phyloP scores from a whole-genome alignment of 2,888 invertebrate species.

The Osmoderma eremita region DNA sequence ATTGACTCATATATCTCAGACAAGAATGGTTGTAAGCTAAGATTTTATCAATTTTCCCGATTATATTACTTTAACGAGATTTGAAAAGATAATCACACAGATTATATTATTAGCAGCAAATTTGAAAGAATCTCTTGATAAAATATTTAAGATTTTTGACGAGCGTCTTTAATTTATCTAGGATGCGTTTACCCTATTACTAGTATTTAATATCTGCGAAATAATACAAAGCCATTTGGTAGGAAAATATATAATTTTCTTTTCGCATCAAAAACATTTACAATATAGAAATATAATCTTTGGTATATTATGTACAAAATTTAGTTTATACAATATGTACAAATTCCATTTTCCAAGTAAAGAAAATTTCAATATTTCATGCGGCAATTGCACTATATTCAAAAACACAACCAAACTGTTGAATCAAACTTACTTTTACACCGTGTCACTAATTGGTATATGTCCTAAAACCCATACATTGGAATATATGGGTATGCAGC shows the following conservation, averaged over 20 bases:
- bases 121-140: too few species aligned
- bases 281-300: slow-evolving; percentile 11
- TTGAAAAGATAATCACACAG: too few species aligned
- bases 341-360: background rate
- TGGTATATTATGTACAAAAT: slow-evolving; percentile 6
- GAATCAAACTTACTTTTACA: slow-evolving; percentile 12
- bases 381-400: slow-evolving; percentile 10
- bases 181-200: too few species aligned
- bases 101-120: too few species aligned
- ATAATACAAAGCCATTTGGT: too few species aligned
- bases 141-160: too few species aligned
- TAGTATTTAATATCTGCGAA: too few species aligned
- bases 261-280: slow-evolving; percentile 1
- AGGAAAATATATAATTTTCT: background rate
- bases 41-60: too few species aligned
- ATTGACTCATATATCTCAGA: too few species aligned
- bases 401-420: background rate
- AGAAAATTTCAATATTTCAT: background rate
- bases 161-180: too few species aligned
- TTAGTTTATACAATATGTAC: slow-evolving; percentile 13
- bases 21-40: too few species aligned
- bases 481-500: slow-evolving; percentile 51
- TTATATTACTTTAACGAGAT: too few species aligned
- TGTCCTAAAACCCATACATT: slow-evolving; percentile 44
- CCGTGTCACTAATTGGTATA: background rate